A percentile compares a stretch with the other conserved stretches of the same genome.
phyloP scores from a whole-genome alignment of 2,888 invertebrate genomes.

The Brachypterus glaber region DNA sequence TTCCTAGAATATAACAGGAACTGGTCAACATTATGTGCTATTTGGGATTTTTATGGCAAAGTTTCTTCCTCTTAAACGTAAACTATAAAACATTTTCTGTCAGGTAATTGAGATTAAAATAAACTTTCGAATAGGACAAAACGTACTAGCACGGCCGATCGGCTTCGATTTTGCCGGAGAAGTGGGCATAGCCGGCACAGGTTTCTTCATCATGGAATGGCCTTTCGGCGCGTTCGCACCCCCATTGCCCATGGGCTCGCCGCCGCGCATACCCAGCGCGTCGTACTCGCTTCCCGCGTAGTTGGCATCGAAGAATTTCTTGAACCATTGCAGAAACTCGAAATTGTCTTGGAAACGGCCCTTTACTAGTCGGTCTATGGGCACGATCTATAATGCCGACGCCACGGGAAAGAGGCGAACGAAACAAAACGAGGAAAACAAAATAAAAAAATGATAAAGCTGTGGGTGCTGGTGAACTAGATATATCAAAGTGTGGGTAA shows the following conservation, averaged over 20 bases:
- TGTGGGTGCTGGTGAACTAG: slow-evolving; percentile 2
- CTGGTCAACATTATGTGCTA: too few species aligned
- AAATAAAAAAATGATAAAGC: slow-evolving; percentile 9
- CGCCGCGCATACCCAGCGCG: slow-evolving; percentile 76
- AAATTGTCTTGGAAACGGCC: slow-evolving; percentile 99
- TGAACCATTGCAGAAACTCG: slow-evolving; percentile 99
- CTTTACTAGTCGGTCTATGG: slow-evolving; percentile 91
- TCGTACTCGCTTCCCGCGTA: slow-evolving; percentile 92
- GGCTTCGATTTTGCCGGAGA: slow-evolving; percentile 28
- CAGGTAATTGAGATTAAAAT: too few species aligned
- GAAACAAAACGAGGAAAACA: slow-evolving; percentile 19
- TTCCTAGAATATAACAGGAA: too few species aligned
- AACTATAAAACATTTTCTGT: too few species aligned
- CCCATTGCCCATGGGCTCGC: slow-evolving; percentile 75
- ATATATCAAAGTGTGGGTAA: background rate
- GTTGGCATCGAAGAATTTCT: slow-evolving; percentile 99
- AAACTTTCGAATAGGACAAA: too few species aligned
- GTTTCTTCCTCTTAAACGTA: too few species aligned
- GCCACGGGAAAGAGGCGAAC: slow-evolving; percentile 27
- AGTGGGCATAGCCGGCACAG: slow-evolving; percentile 20
- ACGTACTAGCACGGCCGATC: slow-evolving; percentile 34
- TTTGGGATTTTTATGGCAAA: too few species aligned
- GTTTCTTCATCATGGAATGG: slow-evolving; percentile 41
- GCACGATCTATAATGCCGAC: slow-evolving; percentile 64
- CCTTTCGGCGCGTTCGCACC: slow-evolving; percentile 51